Percentiles rank a stretch among this genome's conserved stretches.
Evolutionary conservation across 2,888 invertebrate genomes (phyloP).

Genomic region (Drosophila peninsularis): DNA sequence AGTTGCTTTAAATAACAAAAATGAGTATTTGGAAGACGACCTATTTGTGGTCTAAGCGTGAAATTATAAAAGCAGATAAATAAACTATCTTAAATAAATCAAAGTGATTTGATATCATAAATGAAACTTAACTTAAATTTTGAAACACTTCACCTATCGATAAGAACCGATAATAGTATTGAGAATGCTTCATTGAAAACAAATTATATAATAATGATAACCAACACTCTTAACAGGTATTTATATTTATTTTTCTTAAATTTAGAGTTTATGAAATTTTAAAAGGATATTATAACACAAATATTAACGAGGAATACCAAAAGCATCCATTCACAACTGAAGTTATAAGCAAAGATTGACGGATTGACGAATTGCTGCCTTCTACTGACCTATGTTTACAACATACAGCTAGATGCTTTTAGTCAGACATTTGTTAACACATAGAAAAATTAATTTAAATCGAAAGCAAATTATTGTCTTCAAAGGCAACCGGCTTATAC

Average conservation of each 20-base stretch:
- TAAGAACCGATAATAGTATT: not conserved
- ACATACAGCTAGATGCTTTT: not conserved
- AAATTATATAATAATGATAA: not conserved
- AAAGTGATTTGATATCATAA: not conserved
- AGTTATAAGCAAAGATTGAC: not conserved
- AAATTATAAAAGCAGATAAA: not conserved
- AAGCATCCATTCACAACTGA: not conserved
- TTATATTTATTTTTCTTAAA: constrained; percentile 15
- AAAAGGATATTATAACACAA: constrained; percentile 2
- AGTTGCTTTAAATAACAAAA: not conserved
- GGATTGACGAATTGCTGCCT: not conserved
- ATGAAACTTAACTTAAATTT: not conserved
- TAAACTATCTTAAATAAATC: not conserved
- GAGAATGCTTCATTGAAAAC: not conserved
- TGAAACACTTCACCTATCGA: not conserved
- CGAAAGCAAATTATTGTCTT: constrained; percentile 56
- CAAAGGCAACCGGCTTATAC: constrained; percentile 35
- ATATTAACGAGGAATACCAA: not conserved
- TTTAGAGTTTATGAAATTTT: not conserved
- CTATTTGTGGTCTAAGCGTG: not conserved
- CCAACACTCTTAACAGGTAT: not conserved
- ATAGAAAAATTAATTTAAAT: not conserved
- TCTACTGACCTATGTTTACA: not conserved
- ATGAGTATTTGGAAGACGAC: not conserved
- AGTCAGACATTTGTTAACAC: not conserved